Evolutionary conservation across 2,888 invertebrate species (phyloP), one percentile per base, ranked within the genome.

Genomic region (Trypoxylon attenuatum): DNA sequence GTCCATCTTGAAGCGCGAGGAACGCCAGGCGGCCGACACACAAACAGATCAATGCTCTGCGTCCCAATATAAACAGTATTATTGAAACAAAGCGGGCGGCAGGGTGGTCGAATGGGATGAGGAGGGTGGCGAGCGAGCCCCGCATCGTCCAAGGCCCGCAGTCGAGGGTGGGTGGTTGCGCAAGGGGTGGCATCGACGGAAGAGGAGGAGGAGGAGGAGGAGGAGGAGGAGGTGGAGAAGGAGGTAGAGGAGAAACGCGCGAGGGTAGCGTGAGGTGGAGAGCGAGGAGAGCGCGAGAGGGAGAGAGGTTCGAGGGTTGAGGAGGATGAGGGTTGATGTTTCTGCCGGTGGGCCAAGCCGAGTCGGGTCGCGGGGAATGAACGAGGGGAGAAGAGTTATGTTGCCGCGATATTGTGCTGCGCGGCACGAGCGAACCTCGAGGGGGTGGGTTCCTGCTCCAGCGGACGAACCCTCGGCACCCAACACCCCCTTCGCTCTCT

Each of bases 61-160:
- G 84, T 84, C 85, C 85, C 85, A 86, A 86, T 87, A 87, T 86
- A 87, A 87, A 85, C 85, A 85, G 86, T 85, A 86, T 86, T 86
- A 87, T 86, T 86, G 87, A 87, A 87, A 86, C 86, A 86, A 87
- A 86, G 85, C 85, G 83, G 82, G 80, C 77, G 81, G 69, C 68
- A 71, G 59, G 64, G 67, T 61, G 73, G 74, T 79, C 78, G 77
- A 70, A 77, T 75, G 66, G 80, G 65, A 62, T 71, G 70, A 77
- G 73, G 73, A n/a, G n/a, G n/a, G n/a, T n/a, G 58, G 54, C 15
- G 54, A 54, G 51, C n/a, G n/a, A n/a, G n/a, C n/a, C n/a, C n/a
- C n/a, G n/a, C n/a, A n/a, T n/a, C n/a, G n/a, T n/a, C n/a, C n/a
- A n/a, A n/a, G n/a, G 62, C 60, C 61, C 59, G 67, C 29, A 72